Percentiles rank a stretch among this genome's conserved stretches.
Evolutionary conservation across 2,888 invertebrate species (phyloP).

Genomic region (Lycophotia porphyrea): DNA sequence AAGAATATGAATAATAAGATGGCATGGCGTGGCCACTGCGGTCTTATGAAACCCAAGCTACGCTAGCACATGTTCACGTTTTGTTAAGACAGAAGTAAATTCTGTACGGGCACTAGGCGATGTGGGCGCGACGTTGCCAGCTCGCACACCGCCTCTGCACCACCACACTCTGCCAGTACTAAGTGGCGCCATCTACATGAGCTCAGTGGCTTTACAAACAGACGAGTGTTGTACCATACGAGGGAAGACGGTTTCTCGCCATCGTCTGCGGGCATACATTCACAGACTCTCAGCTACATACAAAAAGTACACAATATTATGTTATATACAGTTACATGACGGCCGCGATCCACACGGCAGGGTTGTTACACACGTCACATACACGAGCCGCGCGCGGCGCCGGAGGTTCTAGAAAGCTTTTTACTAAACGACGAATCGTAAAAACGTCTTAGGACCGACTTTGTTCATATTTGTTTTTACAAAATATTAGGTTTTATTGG

Average conservation of each 20-base stretch:
- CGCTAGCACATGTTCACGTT: neutral
- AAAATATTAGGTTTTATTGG: constrained; percentile 13
- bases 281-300: constrained; percentile 51
- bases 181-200: neutral
- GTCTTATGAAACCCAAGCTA: neutral
- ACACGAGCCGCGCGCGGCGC: neutral
- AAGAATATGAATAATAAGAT: neutral
- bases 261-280: constrained; percentile 28
- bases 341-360: constrained; percentile 27
- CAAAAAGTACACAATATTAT: constrained; percentile 64
- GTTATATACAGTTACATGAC: constrained; percentile 53
- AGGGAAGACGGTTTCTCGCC: constrained; percentile 21
- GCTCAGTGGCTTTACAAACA: neutral
- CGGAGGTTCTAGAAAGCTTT: neutral
- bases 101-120: neutral
- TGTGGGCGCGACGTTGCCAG: neutral
- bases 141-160: neutral
- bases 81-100: neutral
- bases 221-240: constrained; percentile 33
- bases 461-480: neutral
- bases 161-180: neutral
- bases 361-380: constrained; percentile 11
- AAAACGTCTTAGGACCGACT: neutral
- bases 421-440: neutral
- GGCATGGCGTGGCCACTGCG: neutral